Conservation (phyloP, 2,888 invertebrate genomes). For the Rhagophthalmus giganteus region DNA sequence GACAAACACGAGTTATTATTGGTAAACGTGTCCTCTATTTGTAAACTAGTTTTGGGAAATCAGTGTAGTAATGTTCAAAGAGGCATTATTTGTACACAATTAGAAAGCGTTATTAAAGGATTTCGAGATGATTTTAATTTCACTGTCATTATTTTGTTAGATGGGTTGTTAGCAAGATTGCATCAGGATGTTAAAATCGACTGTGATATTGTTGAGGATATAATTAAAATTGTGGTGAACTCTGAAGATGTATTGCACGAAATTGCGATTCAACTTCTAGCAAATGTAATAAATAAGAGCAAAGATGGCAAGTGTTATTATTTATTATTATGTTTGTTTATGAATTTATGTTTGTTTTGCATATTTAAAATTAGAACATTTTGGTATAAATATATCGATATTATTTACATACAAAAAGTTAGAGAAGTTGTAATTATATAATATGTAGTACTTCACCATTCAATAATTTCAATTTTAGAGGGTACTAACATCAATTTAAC, state of each 20-base stretch:
- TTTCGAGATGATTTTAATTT: conserved; percentile 51
- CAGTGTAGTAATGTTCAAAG: conserved; percentile 55
- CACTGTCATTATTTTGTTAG: conserved; percentile 54
- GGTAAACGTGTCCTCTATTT: conserved; percentile 52
- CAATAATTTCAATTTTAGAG: too few relatives aligned
- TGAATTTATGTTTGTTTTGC: too few relatives aligned
- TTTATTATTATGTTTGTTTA: too few relatives aligned
- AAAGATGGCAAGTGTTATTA: conserved; percentile 36
- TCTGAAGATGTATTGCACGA: conserved; percentile 42
- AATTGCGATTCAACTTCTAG: conserved; percentile 58
- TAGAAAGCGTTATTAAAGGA: conserved; percentile 41
- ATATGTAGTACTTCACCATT: too few relatives aligned
- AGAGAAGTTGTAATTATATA: too few relatives aligned
- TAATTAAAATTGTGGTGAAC: conserved; percentile 45
- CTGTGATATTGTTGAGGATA: conserved; percentile 45
- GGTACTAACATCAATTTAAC: too few relatives aligned
- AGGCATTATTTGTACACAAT: conserved; percentile 53
- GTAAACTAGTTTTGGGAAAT: conserved; percentile 55
- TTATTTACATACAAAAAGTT: too few relatives aligned
- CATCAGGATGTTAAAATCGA: conserved; percentile 52
- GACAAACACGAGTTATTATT: conserved; percentile 41
- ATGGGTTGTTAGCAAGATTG: conserved; percentile 60
- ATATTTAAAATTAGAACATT: too few relatives aligned
- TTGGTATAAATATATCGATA: too few relatives aligned
- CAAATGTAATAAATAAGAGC: conserved; percentile 63